phyloP scores from a whole-genome alignment of 2,888 invertebrate species.

The Agrochola lychnidis region DNA sequence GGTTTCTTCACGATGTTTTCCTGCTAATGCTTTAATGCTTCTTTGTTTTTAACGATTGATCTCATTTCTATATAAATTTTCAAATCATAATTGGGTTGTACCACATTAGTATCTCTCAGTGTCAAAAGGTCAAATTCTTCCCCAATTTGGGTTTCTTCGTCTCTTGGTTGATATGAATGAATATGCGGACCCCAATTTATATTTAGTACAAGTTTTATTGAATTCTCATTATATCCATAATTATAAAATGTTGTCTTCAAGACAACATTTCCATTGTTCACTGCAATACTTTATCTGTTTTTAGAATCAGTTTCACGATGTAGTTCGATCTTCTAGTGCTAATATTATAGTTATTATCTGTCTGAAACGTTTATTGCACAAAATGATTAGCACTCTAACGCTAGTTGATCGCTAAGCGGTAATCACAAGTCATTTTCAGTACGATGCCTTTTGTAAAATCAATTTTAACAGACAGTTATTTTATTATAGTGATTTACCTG shows the following conservation, averaged over 20 bases:
- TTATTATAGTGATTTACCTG: slow-evolving; percentile 28
- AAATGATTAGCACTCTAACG: slow-evolving; percentile 42
- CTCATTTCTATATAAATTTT: background rate
- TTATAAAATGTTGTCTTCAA: background rate
- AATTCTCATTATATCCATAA: background rate
- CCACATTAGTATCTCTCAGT: background rate
- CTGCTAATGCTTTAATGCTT: slow-evolving; percentile 15
- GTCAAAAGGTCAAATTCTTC: too few relatives aligned
- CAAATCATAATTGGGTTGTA: background rate
- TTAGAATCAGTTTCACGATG: slow-evolving; percentile 1
- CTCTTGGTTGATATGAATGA: background rate
- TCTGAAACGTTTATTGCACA: slow-evolving; percentile 34
- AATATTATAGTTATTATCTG: slow-evolving; percentile 19
- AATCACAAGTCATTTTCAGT: slow-evolving; percentile 51
- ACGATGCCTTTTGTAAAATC: slow-evolving; percentile 46
- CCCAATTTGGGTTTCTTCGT: background rate
- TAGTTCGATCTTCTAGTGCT: slow-evolving; percentile 16
- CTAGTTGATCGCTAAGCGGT: slow-evolving; percentile 22
- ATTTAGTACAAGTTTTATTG: background rate
- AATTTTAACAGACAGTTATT: slow-evolving; percentile 49
- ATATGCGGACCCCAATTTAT: background rate
- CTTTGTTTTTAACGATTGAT: slow-evolving; percentile 12
- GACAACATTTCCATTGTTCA: background rate
- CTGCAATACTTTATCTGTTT: background rate
- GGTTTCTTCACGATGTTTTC: too few relatives aligned